Evolutionary conservation across 2,888 invertebrate genomes (phyloP), one percentile per base, ranked within the genome.

Genomic region (Platypus cylindrus): DNA sequence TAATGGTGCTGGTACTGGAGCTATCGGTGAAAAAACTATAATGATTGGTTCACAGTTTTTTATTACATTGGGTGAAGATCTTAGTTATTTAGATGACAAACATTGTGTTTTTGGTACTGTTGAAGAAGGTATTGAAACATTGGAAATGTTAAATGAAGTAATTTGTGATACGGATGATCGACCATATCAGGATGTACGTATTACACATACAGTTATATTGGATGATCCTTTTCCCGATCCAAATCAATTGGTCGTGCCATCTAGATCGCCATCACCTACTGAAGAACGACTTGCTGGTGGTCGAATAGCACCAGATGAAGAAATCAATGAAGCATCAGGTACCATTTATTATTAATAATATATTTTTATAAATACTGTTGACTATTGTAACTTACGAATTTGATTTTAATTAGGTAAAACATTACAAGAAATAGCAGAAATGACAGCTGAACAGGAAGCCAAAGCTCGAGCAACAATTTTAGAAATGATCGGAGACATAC

Each of bases 91-190:
- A 37, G 94, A 98, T 61, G 77, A 73, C 2, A 70, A 79, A 29
- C 97, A 98, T 60, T 91, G 93, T 55, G 86, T 97, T 11, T 94
- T 98, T 62, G 97, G 95, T 0, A 84, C 89, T 64, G 85, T 98
- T 2, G 77, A 81, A 0, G 97, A 98, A 64, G 98, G 93, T 1
- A 65, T 80, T 30, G 90, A 93, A 41, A 70, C 90, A 2, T 64
- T 99, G 12, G 73, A 85, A 11, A 80, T 82, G 57, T 68, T 99
- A 1, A 98, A 98, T 60, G 93, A 95, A 54, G 76, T 85, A 0
- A 87, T 95, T 48, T 93, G 91, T 53, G 95, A 97, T 64, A 77
- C 75, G 17, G 74, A 77, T 24, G 78, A 90, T 54, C 71, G 89
- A 16, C 98, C 98, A 0, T 97, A 85, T 58, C 82, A 90, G 57